phyloP scores from a whole-genome alignment of 2,888 invertebrate genomes.

The Balanococcus diminutus region DNA sequence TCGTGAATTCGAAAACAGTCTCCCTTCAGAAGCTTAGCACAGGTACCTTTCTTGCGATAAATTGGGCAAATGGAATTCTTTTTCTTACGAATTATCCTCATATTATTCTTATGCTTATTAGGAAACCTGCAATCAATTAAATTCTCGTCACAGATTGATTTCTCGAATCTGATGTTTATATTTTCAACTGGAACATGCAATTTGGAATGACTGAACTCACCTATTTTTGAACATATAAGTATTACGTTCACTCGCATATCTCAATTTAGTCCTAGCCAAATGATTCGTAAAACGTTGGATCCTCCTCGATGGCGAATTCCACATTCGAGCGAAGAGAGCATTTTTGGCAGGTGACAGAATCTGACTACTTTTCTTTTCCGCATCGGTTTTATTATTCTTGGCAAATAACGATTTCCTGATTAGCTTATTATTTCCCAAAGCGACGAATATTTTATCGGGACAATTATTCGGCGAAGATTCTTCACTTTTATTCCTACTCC shows the following conservation, averaged over 20 bases:
- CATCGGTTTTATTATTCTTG: conserved; percentile 5
- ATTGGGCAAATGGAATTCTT: conserved; percentile 36
- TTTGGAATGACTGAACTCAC: background rate
- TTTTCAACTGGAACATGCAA: background rate
- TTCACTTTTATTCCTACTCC: conserved; percentile 23
- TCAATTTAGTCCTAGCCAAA: conserved; percentile 42
- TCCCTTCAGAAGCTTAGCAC: background rate
- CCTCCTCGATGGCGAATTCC: conserved; percentile 16
- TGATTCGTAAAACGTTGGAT: conserved; percentile 46
- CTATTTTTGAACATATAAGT: background rate
- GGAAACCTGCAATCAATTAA: background rate
- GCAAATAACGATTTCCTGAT: conserved; percentile 43
- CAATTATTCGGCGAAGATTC: background rate
- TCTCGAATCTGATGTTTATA: background rate
- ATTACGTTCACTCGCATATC: background rate
- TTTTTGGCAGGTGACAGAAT: background rate
- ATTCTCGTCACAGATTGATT: background rate
- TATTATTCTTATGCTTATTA: conserved; percentile 44
- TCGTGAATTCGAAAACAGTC: conserved; percentile 11
- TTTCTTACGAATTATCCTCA: conserved; percentile 3
- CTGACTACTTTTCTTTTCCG: background rate
- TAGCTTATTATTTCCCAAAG: conserved; percentile 45
- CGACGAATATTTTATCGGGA: conserved; percentile 7
- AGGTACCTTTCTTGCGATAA: conserved; percentile 35
- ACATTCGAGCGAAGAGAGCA: conserved; percentile 2